Evolutionary conservation across 2,888 invertebrate genomes (phyloP).

Genomic region (Phyllotreta striolata): DNA sequence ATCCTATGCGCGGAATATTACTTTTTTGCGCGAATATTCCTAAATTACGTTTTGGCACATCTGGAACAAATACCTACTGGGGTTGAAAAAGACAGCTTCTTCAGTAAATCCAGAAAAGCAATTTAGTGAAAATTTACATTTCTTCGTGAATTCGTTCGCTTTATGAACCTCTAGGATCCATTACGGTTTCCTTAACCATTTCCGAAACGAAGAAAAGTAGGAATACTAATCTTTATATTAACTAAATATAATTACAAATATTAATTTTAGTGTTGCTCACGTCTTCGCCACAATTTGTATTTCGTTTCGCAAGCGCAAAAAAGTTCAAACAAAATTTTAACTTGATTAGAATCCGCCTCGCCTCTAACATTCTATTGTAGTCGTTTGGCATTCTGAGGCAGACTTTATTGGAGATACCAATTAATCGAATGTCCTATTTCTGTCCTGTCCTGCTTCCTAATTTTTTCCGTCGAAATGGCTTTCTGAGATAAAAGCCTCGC

Average conservation of each 20-base stretch:
- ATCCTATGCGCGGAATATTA: constrained; percentile 19
- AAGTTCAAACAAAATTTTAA: constrained; percentile 3
- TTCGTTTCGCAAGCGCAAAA: too few relatives aligned
- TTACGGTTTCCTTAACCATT: background rate
- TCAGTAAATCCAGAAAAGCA: constrained; percentile 21
- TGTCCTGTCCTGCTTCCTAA: constrained; percentile 3
- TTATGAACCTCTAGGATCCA: constrained; percentile 5
- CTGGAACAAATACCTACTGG: constrained; percentile 20
- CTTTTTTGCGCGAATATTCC: constrained; percentile 16
- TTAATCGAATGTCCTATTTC: constrained; percentile 15
- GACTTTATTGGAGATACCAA: constrained; percentile 18
- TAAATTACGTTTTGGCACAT: constrained; percentile 23
- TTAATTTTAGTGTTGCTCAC: too few relatives aligned
- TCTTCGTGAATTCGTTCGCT: constrained; percentile 16
- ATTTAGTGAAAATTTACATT: constrained; percentile 24
- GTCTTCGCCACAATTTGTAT: too few relatives aligned
- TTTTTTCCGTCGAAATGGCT: constrained; percentile 13
- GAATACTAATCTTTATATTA: too few relatives aligned
- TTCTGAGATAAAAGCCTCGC: constrained; percentile 10
- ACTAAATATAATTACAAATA: too few relatives aligned
- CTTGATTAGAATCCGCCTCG: background rate
- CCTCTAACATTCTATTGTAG: background rate
- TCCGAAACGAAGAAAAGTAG: too few relatives aligned
- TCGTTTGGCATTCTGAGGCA: constrained; percentile 6
- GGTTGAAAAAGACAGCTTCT: constrained; percentile 24